Percentiles rank a stretch among this genome's conserved stretches.
Conservation (phyloP, 2,113 vertebrate genomes). For the Ancistrus triradiatus region DNA sequence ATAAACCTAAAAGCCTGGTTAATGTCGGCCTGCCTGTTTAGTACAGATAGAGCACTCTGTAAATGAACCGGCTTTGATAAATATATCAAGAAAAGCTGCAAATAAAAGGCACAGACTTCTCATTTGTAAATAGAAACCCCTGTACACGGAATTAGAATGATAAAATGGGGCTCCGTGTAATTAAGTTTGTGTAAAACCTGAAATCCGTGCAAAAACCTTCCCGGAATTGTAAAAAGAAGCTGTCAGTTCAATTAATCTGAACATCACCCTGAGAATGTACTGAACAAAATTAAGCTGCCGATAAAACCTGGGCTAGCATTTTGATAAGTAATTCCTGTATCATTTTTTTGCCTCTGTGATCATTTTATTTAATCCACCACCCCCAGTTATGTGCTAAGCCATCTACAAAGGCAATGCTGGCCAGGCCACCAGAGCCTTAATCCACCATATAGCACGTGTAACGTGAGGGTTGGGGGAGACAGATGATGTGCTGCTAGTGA, state of each 20-base stretch:
- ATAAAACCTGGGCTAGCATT: slow-evolving; percentile 99
- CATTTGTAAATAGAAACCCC: slow-evolving; percentile 99
- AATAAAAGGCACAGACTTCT: slow-evolving; percentile 99
- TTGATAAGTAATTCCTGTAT: slow-evolving; percentile 99
- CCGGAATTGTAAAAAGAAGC: slow-evolving; percentile 98
- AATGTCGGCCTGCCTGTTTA: slow-evolving; percentile 99
- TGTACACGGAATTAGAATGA: slow-evolving; percentile 99
- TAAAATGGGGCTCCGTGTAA: slow-evolving; percentile 99
- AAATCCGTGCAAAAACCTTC: slow-evolving; percentile 99
- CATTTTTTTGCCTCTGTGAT: slow-evolving; percentile 99
- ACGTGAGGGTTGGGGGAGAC: slow-evolving; percentile 58
- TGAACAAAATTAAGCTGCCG: slow-evolving; percentile 97
- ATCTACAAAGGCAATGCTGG: slow-evolving; percentile 88
- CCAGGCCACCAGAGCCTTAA: slow-evolving; percentile 78
- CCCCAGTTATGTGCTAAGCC: slow-evolving; percentile 92
- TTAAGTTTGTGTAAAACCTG: slow-evolving; percentile 99
- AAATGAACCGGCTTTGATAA: slow-evolving; percentile 99
- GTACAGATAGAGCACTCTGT: slow-evolving; percentile 99
- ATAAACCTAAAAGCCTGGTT: slow-evolving; percentile 99
- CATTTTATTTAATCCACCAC: slow-evolving; percentile 99
- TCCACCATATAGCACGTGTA: slow-evolving; percentile 77
- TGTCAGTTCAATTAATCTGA: slow-evolving; percentile 99
- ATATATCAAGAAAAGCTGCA: slow-evolving; percentile 99
- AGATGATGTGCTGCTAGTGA: slow-evolving; percentile 50
- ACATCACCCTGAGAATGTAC: slow-evolving; percentile 99